phyloP scores from a whole-genome alignment of 1,140 invertebrate species.

The Bombyx mandarina region DNA sequence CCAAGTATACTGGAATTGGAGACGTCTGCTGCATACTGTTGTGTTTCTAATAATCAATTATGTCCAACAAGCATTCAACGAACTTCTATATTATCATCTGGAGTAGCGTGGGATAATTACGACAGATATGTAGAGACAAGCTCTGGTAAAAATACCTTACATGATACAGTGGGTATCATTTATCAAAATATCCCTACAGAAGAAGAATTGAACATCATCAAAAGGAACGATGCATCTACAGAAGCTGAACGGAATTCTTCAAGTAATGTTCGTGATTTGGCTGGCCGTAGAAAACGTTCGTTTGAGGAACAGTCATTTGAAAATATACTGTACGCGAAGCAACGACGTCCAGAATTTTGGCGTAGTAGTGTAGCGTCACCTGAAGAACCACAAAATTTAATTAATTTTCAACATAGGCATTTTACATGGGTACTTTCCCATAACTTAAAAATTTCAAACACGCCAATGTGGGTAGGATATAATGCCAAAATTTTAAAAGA shows the following conservation, averaged over 20 bases:
- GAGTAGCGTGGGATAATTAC: conserved; percentile 61
- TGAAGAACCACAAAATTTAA: too few relatives aligned
- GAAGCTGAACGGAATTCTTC: too few relatives aligned
- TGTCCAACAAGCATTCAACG: conserved; percentile 28
- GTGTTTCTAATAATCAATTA: conserved; percentile 9
- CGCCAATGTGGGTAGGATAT: too few relatives aligned
- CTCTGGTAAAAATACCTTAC: conserved; percentile 55
- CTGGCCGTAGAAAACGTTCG: conserved; percentile 48
- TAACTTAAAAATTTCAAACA: too few relatives aligned
- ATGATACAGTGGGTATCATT: conserved; percentile 64
- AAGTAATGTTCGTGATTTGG: conserved; percentile 18
- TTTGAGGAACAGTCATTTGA: too few relatives aligned
- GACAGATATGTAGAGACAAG: conserved; percentile 55
- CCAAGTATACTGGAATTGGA: conserved; percentile 34
- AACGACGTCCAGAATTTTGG: too few relatives aligned
- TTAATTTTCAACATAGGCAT: too few relatives aligned
- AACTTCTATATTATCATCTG: conserved; percentile 20
- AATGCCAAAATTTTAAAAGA: too few relatives aligned
- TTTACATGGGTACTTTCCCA: too few relatives aligned
- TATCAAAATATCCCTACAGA: conserved; percentile 32
- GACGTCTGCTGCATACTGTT: conserved; percentile 31
- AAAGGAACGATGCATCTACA: too few relatives aligned
- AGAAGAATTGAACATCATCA: conserved; percentile 16
- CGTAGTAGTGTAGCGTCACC: too few relatives aligned
- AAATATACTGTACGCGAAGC: too few relatives aligned